phyloP scores from a whole-genome alignment of 1,140 invertebrate species.

The Anagrus nilaparvatae region DNA sequence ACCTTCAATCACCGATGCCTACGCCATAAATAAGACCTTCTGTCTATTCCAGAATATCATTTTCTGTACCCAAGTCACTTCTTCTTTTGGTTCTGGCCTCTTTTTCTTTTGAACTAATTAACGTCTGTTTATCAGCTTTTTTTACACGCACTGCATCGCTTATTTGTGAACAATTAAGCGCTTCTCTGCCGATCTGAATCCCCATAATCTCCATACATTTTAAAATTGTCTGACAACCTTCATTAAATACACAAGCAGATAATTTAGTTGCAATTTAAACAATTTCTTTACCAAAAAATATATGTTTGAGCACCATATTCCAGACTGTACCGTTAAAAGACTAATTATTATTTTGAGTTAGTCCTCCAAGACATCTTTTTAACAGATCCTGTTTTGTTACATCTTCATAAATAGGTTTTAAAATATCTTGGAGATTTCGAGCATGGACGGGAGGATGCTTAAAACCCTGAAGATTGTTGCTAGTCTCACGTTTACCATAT shows the following conservation, averaged over 20 bases:
- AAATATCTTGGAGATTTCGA: conserved; percentile 11
- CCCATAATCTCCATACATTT: no score
- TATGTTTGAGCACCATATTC: conserved; percentile 4
- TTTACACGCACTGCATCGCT: no score
- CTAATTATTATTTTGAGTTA: conserved; percentile 13
- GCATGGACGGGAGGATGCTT: conserved; percentile 11
- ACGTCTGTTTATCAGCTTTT: no score
- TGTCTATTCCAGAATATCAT: no score
- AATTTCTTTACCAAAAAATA: conserved; percentile 1
- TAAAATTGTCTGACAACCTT: no score
- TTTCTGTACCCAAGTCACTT: no score
- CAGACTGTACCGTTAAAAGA: conserved; percentile 8
- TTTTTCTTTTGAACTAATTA: no score
- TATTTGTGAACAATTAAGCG: no score
- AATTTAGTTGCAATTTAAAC: conserved; percentile 12
- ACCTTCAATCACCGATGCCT: no score
- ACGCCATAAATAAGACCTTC: no score
- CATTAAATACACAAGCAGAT: conserved; percentile 14
- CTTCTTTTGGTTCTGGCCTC: no score
- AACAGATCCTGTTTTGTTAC: conserved; percentile 16
- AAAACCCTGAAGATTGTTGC: conserved; percentile 4
- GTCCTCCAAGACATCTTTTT: conserved; percentile 15
- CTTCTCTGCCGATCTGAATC: no score
- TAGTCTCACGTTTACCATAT: conserved; percentile 15
- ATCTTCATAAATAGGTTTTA: conserved; percentile 21